phyloP scores from a whole-genome alignment of 2,888 invertebrate species.

The Lucinisca nassula region DNA sequence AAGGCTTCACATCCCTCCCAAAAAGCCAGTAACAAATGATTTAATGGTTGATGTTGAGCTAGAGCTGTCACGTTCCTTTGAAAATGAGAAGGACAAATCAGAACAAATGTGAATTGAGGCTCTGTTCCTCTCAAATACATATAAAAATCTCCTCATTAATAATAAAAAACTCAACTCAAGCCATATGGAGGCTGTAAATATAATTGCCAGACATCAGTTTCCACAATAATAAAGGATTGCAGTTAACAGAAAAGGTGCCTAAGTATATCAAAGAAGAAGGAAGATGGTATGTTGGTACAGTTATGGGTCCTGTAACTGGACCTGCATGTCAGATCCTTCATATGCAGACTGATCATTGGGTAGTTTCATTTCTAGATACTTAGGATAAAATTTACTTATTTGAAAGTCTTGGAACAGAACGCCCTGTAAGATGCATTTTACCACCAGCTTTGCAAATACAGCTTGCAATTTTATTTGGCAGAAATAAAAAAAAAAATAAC shows the following conservation, averaged over 20 bases:
- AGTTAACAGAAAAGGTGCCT: neutral
- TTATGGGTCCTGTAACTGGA: neutral
- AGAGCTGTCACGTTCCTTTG: neutral
- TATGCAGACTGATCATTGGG: neutral
- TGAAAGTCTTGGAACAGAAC: slow-evolving; percentile 32
- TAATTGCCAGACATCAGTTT: neutral
- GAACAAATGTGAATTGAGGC: neutral
- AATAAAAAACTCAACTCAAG: neutral
- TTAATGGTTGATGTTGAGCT: neutral
- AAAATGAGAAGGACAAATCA: neutral
- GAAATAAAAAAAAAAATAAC: neutral
- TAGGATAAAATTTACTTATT: slow-evolving; percentile 14
- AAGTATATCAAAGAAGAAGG: neutral
- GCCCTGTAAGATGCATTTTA: slow-evolving; percentile 26
- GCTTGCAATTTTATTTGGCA: neutral
- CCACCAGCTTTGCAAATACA: slow-evolving; percentile 40
- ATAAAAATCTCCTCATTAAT: neutral
- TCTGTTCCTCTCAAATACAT: neutral
- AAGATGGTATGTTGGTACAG: neutral
- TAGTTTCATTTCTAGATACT: neutral
- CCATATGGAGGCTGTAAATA: neutral
- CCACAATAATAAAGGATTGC: neutral
- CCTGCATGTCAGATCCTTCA: neutral
- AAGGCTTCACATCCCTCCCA: neutral
- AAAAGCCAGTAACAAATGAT: neutral